These are phyloP conservation scores for Drosophila nr. medialis DNA, from an alignment of 2,888 invertebrate species.

Conservation along the genomic window DNA sequence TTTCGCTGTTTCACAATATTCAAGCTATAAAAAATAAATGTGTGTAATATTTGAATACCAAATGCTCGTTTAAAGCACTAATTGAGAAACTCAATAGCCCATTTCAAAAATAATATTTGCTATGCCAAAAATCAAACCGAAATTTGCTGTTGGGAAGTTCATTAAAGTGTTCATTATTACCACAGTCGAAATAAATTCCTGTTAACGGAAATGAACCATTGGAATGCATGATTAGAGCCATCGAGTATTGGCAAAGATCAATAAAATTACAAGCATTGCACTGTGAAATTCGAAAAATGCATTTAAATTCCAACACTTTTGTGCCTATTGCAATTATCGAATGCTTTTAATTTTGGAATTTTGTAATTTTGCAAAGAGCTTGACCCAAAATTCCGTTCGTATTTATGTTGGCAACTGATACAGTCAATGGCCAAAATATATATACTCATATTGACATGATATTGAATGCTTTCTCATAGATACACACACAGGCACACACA, in stretches of 20 bases:
- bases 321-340: conserved; percentile 41
- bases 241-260: background rate
- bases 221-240: conserved; percentile 23
- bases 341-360: conserved; percentile 33
- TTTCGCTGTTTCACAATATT: background rate
- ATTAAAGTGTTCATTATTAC: conserved; percentile 31
- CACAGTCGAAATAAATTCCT: conserved; percentile 29
- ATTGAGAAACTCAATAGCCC: background rate
- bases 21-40: background rate
- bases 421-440: conserved; percentile 51
- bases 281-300: conserved; percentile 22
- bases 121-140: background rate
- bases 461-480: conserved; percentile 46
- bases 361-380: conserved; percentile 15
- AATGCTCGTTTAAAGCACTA: background rate
- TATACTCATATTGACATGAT: conserved; percentile 62
- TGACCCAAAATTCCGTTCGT: conserved; percentile 35
- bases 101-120: background rate
- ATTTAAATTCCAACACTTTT: conserved; percentile 25
- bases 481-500: conserved; percentile 12
- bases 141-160: conserved; percentile 4
- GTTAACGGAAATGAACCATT: conserved; percentile 15
- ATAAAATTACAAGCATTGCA: conserved; percentile 8
- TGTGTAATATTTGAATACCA: background rate
- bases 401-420: conserved; percentile 51